phyloP scores from a whole-genome alignment of 2,113 vertebrate species.

The Penelope pileata region DNA sequence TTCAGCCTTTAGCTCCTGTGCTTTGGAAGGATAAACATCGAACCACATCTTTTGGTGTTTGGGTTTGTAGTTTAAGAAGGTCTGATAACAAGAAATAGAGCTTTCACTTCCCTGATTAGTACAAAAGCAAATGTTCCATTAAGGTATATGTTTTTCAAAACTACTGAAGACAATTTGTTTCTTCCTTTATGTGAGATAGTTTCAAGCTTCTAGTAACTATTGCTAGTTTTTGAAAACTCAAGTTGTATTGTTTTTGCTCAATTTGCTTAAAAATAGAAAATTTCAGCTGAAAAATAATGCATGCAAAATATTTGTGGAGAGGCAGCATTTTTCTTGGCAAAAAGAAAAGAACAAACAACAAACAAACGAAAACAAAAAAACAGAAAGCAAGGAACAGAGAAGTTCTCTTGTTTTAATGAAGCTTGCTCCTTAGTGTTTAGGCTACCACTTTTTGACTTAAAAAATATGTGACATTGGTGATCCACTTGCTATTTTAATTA shows the following conservation, averaged over 20 bases:
- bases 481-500: not conserved
- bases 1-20: not conserved
- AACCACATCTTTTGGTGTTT: not conserved
- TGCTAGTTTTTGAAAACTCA: not conserved
- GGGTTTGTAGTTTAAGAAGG: not conserved
- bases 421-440: no score
- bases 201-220: not conserved
- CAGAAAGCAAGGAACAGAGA: not conserved
- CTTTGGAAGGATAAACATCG: not conserved
- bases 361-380: no score
- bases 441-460: not conserved
- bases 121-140: not conserved
- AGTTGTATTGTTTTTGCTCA: not conserved
- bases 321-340: not conserved
- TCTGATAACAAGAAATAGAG: not conserved
- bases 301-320: not conserved
- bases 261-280: not conserved
- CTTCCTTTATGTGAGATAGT: not conserved
- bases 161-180: not conserved
- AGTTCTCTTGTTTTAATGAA: not conserved
- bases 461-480: not conserved
- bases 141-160: not conserved
- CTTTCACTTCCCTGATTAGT: accelerated
- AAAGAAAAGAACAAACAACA: not conserved
- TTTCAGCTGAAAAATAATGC: not conserved